Conservation (phyloP, 2,888 invertebrate genomes). For the Tridacna crocea region DNA sequence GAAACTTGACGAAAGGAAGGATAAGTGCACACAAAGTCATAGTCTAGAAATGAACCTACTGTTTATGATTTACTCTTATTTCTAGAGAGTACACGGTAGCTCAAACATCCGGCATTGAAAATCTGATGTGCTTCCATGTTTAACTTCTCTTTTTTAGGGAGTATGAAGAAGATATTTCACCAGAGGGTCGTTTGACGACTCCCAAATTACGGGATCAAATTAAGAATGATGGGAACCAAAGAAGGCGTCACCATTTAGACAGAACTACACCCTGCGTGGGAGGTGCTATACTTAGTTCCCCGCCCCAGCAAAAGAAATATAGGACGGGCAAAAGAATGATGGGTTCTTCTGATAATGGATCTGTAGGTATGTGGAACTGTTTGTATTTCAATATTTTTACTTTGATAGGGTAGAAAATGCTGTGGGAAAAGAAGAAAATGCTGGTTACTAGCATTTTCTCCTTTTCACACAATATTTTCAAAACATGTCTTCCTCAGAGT, state of each 20-base stretch:
- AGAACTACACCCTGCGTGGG: slow-evolving; percentile 82
- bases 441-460: too few relatives aligned
- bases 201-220: slow-evolving; percentile 68
- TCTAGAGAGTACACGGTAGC: too few relatives aligned
- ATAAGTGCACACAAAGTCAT: too few relatives aligned
- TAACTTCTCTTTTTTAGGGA: background rate
- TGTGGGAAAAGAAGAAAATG: too few relatives aligned
- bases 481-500: too few relatives aligned
- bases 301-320: slow-evolving; percentile 60
- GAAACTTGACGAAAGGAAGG: too few relatives aligned
- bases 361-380: slow-evolving; percentile 40
- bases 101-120: too few relatives aligned
- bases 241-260: slow-evolving; percentile 80
- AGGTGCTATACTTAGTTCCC: slow-evolving; percentile 79
- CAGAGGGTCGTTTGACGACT: slow-evolving; percentile 77
- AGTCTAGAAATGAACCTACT: too few relatives aligned
- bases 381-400: background rate
- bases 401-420: too few relatives aligned
- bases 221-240: slow-evolving; percentile 38
- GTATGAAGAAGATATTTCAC: background rate
- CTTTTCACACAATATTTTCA: too few relatives aligned
- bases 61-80: too few relatives aligned
- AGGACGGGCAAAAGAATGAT: slow-evolving; percentile 57
- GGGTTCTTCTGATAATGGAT: slow-evolving; percentile 57
- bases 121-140: too few relatives aligned